A percentile compares a stretch with the other conserved stretches of the same genome.
phyloP scores from a whole-genome alignment of 1,140 invertebrate genomes.

The Aricia agestis region DNA sequence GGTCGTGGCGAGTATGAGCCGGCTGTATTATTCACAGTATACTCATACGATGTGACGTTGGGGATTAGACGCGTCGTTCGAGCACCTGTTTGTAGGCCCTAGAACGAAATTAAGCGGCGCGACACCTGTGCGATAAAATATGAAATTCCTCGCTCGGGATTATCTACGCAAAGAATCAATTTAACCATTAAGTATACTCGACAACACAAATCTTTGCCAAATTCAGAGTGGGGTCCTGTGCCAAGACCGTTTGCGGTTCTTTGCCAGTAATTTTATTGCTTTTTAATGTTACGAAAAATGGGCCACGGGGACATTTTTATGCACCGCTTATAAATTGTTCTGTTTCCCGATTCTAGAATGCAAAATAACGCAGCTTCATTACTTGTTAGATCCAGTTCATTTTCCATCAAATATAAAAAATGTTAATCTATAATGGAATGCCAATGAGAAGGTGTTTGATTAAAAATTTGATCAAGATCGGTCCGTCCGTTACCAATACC shows the following conservation, averaged over 20 bases:
- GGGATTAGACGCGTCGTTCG: constrained; percentile 53
- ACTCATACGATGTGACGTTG: constrained; percentile 24
- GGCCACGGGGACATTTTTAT: not conserved
- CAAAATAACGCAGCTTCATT: too few relatives aligned
- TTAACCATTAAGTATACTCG: constrained; percentile 18
- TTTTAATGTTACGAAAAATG: constrained; percentile 14
- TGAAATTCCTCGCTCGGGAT: constrained; percentile 56
- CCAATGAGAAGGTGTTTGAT: too few relatives aligned
- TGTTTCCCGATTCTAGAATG: not conserved
- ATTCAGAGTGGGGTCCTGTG: not conserved
- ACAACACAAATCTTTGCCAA: constrained; percentile 10
- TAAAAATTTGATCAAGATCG: too few relatives aligned
- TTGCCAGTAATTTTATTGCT: constrained; percentile 15
- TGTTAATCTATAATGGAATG: too few relatives aligned
- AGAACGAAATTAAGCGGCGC: constrained; percentile 59
- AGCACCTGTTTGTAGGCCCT: constrained; percentile 47
- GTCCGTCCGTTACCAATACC: too few relatives aligned
- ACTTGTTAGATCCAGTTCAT: too few relatives aligned
- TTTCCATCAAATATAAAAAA: too few relatives aligned
- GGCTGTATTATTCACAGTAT: constrained; percentile 28
- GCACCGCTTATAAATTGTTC: not conserved
- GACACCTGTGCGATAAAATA: constrained; percentile 65
- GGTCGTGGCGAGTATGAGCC: constrained; percentile 19
- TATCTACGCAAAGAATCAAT: constrained; percentile 30
- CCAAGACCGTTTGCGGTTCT: constrained; percentile 10